These are phyloP conservation scores for Argyresthia albistria DNA, from an alignment of 2,888 invertebrate genomes.

Conservation along the genomic window DNA sequence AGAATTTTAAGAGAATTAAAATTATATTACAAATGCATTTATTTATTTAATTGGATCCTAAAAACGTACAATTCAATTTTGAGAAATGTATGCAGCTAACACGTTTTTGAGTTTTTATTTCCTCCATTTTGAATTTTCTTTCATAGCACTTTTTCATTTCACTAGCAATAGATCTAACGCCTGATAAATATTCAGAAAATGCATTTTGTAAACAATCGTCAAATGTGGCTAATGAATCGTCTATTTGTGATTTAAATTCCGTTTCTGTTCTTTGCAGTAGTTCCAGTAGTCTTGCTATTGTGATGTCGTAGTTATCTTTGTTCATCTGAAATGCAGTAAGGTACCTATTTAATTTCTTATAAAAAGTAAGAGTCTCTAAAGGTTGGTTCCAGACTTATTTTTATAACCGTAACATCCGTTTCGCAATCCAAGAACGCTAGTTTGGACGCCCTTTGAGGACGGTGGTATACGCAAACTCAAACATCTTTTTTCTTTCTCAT, in stretches of 20 bases:
- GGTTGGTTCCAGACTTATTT: no score
- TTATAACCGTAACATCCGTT: no score
- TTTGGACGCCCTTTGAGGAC: no score
- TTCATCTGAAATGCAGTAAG: conserved; percentile 48
- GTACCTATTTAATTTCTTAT: no score
- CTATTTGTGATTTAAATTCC: neutral
- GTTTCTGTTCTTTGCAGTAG: neutral
- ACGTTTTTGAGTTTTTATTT: neutral
- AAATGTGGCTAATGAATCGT: conserved; percentile 16
- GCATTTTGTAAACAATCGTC: conserved; percentile 28
- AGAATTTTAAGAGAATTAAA: conserved; percentile 15
- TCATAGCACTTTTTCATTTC: conserved; percentile 31
- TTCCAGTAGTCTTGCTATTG: conserved; percentile 28
- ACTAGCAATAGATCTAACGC: conserved; percentile 23
- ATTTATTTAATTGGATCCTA: neutral
- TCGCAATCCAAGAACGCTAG: no score
- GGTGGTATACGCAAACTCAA: no score
- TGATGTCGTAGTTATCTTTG: conserved; percentile 32
- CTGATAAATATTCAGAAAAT: conserved; percentile 25
- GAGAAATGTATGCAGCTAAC: neutral
- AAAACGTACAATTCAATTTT: neutral
- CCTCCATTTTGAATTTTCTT: conserved; percentile 2
- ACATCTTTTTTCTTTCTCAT: no score
- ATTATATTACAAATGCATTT: conserved; percentile 14
- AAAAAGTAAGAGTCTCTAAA: no score